Percentiles rank a stretch among this genome's conserved stretches.
Conservation (phyloP, 2,888 invertebrate species). For the Ectemnius continuus region DNA sequence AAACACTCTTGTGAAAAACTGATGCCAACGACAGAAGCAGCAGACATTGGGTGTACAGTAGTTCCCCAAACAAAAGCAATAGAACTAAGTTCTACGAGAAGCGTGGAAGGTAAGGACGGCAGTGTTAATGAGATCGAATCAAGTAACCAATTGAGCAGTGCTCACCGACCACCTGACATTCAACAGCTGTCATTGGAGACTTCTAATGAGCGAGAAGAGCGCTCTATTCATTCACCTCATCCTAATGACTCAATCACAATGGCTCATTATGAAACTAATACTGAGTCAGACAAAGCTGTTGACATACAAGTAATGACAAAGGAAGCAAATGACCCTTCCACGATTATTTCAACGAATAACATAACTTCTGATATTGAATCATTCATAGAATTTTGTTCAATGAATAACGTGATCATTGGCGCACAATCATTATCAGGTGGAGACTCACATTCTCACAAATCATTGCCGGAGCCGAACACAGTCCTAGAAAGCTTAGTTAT, state of each 20-base stretch:
- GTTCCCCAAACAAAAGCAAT: not conserved
- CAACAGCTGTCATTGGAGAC: not conserved
- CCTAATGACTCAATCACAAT: constrained; percentile 5
- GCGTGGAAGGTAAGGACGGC: not conserved
- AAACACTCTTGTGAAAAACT: not conserved
- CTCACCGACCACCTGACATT: not conserved
- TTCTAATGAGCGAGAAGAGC: not conserved
- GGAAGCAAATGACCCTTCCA: constrained; percentile 48
- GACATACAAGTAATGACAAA: constrained; percentile 28
- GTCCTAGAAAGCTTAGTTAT: not conserved
- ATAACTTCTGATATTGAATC: constrained; percentile 21
- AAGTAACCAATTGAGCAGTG: not conserved
- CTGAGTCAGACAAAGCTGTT: not conserved
- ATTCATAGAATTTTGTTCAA: not conserved
- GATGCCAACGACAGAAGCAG: not conserved
- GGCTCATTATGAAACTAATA: not conserved
- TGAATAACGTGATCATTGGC: constrained; percentile 28
- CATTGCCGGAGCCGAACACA: constrained; percentile 19
- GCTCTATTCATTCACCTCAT: constrained; percentile 17
- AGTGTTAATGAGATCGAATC: not conserved
- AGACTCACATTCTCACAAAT: constrained; percentile 33
- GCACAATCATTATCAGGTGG: constrained; percentile 38
- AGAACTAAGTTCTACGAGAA: not conserved
- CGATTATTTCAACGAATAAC: constrained; percentile 24
- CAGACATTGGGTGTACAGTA: not conserved